Evolutionary conservation across 2,888 invertebrate genomes (phyloP).

Genomic region (Spatulosminthurus flaviceps): DNA sequence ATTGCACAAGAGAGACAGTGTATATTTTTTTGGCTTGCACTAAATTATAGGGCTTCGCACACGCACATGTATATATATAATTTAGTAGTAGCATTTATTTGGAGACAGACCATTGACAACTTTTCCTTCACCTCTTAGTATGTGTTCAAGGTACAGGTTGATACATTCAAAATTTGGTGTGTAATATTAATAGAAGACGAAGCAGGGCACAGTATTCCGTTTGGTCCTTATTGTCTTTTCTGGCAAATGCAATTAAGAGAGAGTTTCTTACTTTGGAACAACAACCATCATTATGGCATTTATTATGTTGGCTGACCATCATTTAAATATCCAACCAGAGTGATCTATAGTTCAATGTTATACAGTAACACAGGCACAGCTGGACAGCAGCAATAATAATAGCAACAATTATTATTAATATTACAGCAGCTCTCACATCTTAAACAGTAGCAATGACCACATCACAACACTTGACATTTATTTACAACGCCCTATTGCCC

Average conservation of each 20-base stretch:
- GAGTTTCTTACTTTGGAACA: background rate
- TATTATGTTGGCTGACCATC: background rate
- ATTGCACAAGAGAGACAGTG: background rate
- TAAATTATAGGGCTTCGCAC: background rate
- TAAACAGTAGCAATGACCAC: background rate
- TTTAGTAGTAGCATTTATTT: background rate
- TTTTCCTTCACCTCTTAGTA: too few relatives aligned
- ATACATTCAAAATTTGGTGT: background rate
- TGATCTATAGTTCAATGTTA: too few relatives aligned
- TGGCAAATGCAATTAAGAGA: too few relatives aligned
- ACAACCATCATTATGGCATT: background rate
- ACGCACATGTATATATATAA: background rate
- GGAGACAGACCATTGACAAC: too few relatives aligned
- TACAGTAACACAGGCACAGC: constrained; percentile 20
- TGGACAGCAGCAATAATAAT: constrained; percentile 28
- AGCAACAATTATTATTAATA: background rate
- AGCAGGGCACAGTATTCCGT: background rate
- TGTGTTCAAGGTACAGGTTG: too few relatives aligned
- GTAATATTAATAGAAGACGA: background rate
- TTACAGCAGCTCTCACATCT: constrained; percentile 2
- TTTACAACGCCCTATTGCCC: background rate
- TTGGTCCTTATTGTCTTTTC: background rate
- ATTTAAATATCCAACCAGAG: background rate
- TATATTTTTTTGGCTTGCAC: background rate
- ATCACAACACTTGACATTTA: constrained; percentile 19